Conservation (phyloP, 2,113 vertebrate genomes). For the Sturnus vulgaris region DNA sequence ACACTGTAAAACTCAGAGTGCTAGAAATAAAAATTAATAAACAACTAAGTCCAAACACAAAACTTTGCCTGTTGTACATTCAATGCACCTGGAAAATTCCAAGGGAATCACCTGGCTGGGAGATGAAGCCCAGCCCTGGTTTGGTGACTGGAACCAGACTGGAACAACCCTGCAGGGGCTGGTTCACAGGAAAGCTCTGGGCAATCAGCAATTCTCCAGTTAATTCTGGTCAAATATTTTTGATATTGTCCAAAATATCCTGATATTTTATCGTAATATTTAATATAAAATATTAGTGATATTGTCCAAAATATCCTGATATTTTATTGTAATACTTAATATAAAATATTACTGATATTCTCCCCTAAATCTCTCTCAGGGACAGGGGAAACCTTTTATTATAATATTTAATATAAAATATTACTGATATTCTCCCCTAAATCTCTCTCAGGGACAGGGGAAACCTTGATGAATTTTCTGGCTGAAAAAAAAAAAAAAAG, state of each 20-base stretch:
- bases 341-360: too few species aligned
- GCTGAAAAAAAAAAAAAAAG: neutral
- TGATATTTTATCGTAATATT: too few species aligned
- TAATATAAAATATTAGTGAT: too few species aligned
- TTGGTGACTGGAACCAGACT: too few species aligned
- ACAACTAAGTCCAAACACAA: too few species aligned
- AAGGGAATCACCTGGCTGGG: neutral
- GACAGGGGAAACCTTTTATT: too few species aligned
- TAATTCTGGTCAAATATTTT: neutral
- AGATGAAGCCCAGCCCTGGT: neutral
- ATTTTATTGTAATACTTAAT: too few species aligned
- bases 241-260: neutral
- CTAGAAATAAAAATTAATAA: too few species aligned
- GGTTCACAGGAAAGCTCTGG: neutral
- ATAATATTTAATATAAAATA: neutral
- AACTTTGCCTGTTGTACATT: too few species aligned
- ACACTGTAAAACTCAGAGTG: too few species aligned
- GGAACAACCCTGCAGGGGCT: neutral
- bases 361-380: too few species aligned
- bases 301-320: too few species aligned
- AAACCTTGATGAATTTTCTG: neutral
- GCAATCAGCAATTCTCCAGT: neutral
- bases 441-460: neutral
- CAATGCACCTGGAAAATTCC: neutral
- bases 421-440: neutral